Evolutionary conservation across 2,888 invertebrate species (phyloP).

Genomic region (Oscheius myriophilus): DNA sequence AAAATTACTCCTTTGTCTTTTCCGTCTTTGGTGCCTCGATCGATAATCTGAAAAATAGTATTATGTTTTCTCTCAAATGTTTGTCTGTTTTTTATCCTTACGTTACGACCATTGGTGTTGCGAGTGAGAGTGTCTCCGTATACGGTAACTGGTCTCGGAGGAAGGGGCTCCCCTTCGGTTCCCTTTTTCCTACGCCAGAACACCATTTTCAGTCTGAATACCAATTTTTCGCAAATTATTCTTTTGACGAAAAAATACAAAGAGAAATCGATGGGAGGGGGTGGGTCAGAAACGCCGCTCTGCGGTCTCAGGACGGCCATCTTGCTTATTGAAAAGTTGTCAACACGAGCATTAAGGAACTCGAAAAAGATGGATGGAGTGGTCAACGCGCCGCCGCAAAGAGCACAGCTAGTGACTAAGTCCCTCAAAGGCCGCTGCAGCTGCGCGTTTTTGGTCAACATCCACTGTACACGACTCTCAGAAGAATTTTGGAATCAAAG

Average conservation of each 20-base stretch:
- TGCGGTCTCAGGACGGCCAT: slow-evolving; percentile 3
- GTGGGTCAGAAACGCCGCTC: neutral
- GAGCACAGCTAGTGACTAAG: slow-evolving; percentile 15
- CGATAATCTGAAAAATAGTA: slow-evolving; percentile 38
- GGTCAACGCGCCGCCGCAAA: slow-evolving; percentile 19
- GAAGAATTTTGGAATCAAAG: too few relatives aligned
- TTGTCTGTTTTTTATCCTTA: neutral
- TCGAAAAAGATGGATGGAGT: slow-evolving; percentile 28
- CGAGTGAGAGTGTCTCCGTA: slow-evolving; percentile 20
- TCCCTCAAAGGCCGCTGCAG: neutral
- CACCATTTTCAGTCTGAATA: slow-evolving; percentile 5
- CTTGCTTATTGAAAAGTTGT: slow-evolving; percentile 31
- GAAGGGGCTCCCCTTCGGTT: neutral
- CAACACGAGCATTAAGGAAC: slow-evolving; percentile 26
- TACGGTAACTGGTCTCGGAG: slow-evolving; percentile 14
- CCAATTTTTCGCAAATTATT: neutral
- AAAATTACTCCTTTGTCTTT: slow-evolving; percentile 72
- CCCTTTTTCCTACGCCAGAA: slow-evolving; percentile 28
- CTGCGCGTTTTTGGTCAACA: too few relatives aligned
- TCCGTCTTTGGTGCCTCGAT: slow-evolving; percentile 37
- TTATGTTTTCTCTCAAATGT: neutral
- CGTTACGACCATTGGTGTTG: neutral
- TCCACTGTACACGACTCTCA: too few relatives aligned
- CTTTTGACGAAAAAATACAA: neutral
- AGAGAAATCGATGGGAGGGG: neutral